Conservation (phyloP, 2,113 vertebrate species). For the Myxocyprinus asiaticus region DNA sequence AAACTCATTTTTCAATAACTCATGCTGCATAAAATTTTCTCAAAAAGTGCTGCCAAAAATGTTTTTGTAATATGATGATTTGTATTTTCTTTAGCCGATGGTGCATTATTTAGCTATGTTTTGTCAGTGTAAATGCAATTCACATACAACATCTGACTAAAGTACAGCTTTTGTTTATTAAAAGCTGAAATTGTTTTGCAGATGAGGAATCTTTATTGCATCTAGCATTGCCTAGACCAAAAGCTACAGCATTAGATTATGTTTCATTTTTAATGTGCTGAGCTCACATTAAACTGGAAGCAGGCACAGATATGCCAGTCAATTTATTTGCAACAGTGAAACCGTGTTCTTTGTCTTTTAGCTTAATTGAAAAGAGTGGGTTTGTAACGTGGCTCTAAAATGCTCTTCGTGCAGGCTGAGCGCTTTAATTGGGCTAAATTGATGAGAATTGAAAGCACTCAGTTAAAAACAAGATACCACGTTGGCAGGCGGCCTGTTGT, state of each 20-base stretch:
- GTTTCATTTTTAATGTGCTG: neutral
- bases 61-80: no score
- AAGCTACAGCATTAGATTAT: neutral
- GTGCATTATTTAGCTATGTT: no score
- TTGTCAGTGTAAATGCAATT: no score
- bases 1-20: no score
- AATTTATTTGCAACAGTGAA: constrained; percentile 35
- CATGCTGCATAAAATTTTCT: no score
- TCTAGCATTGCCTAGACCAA: neutral
- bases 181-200: neutral
- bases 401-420: constrained; percentile 63
- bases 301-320: neutral
- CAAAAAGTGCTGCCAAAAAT: no score
- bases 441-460: constrained; percentile 73
- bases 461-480: constrained; percentile 66
- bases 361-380: constrained; percentile 59
- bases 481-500: constrained; percentile 60
- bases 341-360: constrained; percentile 52
- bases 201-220: neutral
- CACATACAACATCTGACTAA: no score
- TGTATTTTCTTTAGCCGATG: no score
- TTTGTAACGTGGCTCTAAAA: constrained; percentile 62
- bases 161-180: no score
- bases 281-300: neutral
- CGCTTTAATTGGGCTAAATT: constrained; percentile 74